Evolutionary conservation across 2,888 invertebrate species (phyloP), one percentile per base, ranked within the genome.

Genomic region (Plutella xylostella): DNA sequence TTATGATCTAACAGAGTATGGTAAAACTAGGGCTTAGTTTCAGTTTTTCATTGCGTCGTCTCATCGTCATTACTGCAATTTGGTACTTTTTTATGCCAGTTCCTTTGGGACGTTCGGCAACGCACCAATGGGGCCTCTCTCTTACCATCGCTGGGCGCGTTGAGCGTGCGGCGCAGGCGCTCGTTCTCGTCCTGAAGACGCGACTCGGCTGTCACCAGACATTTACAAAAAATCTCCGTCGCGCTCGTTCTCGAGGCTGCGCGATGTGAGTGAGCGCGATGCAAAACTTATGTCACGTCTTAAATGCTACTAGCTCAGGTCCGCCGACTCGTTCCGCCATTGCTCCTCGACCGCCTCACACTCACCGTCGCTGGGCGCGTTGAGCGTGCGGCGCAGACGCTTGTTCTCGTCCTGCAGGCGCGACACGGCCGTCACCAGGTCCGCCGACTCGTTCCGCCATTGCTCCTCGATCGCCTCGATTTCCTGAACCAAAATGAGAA

Each of bases 391-490:
- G 44, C 79, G 80, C 51, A 97, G 80, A 43, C 92, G 88, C 57
- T 92, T 90, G 75, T 98, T 98, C 68, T 98, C 97, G 52, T 96
- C 95, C 76, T 97, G 95, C 44, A 98, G 85, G 49, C 90, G 87
- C 2, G 92, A 88, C 3, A 98, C 94, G 57, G 94, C 88, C 9
- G 91, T 88, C 42, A 94, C 89, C 58, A 98, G 82, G 55, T 97
- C 96, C 48, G 93, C 92, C 0, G 95, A 95, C 80, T 98, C 98
- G 37, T 90, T 89, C 52, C 94, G 89, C 95, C 98, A 97, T 72
- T 96, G 93, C 60, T 98, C 98, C 71, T 98, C 98, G 48, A 97
- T 96, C 54, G 93, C 91, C 78, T 98, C 97, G 65, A 98, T 80
- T 85, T 98, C 98, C 95, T 97, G 54, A 11, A 22, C 21, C 20